Evolutionary conservation across 2,888 invertebrate genomes (phyloP), one percentile per base, ranked within the genome.

Genomic region (Omphaloscelis lunosa): DNA sequence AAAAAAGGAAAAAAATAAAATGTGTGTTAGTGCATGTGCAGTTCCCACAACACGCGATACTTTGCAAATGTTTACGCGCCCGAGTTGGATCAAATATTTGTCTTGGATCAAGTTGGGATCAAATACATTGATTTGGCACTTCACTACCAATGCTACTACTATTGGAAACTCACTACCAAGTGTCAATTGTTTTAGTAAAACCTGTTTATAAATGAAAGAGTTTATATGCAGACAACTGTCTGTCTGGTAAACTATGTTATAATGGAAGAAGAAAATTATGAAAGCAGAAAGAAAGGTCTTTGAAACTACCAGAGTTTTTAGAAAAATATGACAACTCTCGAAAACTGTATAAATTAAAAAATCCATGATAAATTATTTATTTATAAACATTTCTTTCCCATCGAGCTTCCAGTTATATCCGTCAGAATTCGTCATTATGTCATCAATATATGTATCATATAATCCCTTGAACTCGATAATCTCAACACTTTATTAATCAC

Each of bases 31-130:
- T 69, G 77, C 83, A 88, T 81, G 78, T 85, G 86, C 83, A 84
- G 84, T 91, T 91, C 91, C 90, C 91, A 91, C 88, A 87, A 86
- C 85, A 86, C 80, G 74, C 78, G 88, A 88, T 79, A 90, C 92
- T 94, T 53, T n/a, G 76, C 79, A 76, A 94, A 95, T 94, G 92
- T 95, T 95, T 92, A 90, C 89, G 72, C 86, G 89, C 91, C 92
- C 91, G 82, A 79, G 70, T 87, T 80, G 86, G 78, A 70, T 74
- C 77, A 75, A 94, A 95, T 95, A 92, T 95, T 95, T 93, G 90
- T 86, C 71, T 87, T 89, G 90, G 90, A 92, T 93, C 91, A 85
- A 80, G 75, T 86, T 84, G 88, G 89, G 93, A 92, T 93, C 91
- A 90, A 92, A 93, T 93, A 93, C 93, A 92, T 91, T 92, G 91